A percentile compares a stretch with the other conserved stretches of the same genome.
Conservation (phyloP, 92 coral and sea anemone genomes). For the Metridium senile region DNA sequence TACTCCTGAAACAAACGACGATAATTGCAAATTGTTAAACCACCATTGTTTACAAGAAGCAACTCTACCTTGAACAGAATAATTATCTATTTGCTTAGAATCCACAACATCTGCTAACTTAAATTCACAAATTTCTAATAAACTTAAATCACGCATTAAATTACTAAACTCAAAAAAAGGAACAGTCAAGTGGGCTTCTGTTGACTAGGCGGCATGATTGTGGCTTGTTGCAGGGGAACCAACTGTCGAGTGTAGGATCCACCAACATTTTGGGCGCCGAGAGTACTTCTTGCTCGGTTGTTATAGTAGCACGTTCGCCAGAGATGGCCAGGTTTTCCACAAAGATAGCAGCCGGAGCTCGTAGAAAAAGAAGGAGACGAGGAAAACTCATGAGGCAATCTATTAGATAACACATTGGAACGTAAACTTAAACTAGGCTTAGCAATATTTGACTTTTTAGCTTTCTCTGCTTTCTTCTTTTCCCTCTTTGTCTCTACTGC, state of each 20-base stretch:
- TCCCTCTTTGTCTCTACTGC: conserved; percentile 22
- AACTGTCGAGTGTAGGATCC: background rate
- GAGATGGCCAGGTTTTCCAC: conserved; percentile 27
- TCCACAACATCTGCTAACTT: background rate
- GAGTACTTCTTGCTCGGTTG: background rate
- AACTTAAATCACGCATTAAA: background rate
- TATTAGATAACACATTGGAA: background rate
- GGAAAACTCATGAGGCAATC: background rate
- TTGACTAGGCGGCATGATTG: background rate
- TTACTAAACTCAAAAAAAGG: background rate
- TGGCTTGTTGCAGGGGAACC: background rate
- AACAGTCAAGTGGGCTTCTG: background rate
- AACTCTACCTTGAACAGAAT: conserved; percentile 48
- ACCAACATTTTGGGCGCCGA: background rate
- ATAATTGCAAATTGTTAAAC: conserved; percentile 45
- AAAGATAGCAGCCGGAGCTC: conserved; percentile 2
- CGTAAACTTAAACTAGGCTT: background rate
- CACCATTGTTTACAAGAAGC: conserved; percentile 37
- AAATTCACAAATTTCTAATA: background rate
- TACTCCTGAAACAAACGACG: conserved; percentile 33
- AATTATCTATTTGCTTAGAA: background rate
- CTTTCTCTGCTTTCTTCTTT: conserved; percentile 30
- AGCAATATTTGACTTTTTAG: background rate
- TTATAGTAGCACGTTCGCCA: conserved; percentile 7
- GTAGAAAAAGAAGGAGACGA: conserved; percentile 9